Evolutionary conservation across 2,113 vertebrate genomes (phyloP), one percentile per base, ranked within the genome.

Genomic region (Eclectus roratus): DNA sequence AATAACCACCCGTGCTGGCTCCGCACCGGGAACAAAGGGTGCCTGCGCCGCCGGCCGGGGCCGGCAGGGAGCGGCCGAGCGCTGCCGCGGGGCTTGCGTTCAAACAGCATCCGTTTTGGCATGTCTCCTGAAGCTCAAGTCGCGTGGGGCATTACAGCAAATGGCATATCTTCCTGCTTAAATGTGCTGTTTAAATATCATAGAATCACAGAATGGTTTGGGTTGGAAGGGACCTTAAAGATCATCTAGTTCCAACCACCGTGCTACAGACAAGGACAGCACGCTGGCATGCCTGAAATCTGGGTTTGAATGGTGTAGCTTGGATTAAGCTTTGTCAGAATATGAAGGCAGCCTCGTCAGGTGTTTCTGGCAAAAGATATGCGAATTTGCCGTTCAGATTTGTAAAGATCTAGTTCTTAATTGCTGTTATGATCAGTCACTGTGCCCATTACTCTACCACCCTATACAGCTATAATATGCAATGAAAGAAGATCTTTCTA

Each of bases 1-100:
- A 24, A 11, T 1, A 13, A 10, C 1, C 29, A 13, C 84, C 63
- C 14, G 15, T 10, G 1, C 46, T 55, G 58, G 13, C n/a, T 43
- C 20, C 13, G 27, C 63, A 2, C 24, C 5, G 49, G 27, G 69
- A 95, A 94, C 84, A 96, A 95, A 96, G 95, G 39, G 52, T 10
- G 52, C 24, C 73, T 88, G 97, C 96, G 82, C 24, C 72, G 89
- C 92, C 84, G 31, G 31, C 23, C 78, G 52, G 28, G 44, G 68
- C 93, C 97, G 77, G 91, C 87, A 82, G 96, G 91, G 94, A 92
- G 90, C 94, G 84, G 58, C 76, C 93, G 72, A 92, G 76, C 43
- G 64, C 96, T 35, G 49, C 37, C 23, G 46, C 24, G 50, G 56
- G 56, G 56, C 56, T 15, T 1, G 31, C 46, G 1, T 24, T 37